Conservation (phyloP, 2,113 vertebrate species). For the Rhegmatorhina hoffmannsi region DNA sequence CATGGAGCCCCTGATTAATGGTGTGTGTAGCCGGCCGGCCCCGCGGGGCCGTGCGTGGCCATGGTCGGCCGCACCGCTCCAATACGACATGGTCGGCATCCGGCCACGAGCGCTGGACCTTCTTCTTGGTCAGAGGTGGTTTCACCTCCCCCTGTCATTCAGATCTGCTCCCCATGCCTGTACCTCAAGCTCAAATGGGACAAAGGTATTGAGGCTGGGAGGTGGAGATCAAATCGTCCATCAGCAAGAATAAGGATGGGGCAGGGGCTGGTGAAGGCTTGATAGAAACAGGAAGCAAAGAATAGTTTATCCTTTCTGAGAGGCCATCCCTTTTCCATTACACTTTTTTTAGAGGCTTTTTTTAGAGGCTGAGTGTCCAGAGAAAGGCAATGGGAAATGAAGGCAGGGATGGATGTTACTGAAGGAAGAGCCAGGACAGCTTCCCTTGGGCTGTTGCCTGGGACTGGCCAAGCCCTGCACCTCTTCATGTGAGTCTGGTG, state of each 20-base stretch:
- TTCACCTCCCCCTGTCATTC: not conserved
- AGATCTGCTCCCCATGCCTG: not conserved
- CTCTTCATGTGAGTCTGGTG: rapidly evolving
- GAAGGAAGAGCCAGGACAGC: not conserved
- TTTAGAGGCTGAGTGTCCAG: not conserved
- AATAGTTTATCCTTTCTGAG: not conserved
- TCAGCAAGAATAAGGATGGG: not conserved
- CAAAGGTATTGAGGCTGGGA: not conserved
- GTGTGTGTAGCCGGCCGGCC: not conserved
- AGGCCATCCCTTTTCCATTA: not conserved
- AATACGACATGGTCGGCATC: rapidly evolving
- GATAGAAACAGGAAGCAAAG: not conserved
- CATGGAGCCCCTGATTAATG: slow-evolving; percentile 41
- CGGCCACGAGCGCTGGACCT: not conserved
- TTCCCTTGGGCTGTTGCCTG: not conserved
- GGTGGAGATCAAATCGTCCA: not conserved
- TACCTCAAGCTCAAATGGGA: not conserved
- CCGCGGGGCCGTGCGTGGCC: not conserved
- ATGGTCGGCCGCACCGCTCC: rapidly evolving
- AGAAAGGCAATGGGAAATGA: not conserved
- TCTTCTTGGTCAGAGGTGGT: not conserved
- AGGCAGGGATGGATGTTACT: not conserved
- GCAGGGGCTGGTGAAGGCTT: not conserved
- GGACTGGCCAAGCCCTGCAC: not conserved
- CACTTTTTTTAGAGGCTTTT: too few species aligned